These are phyloP conservation scores for Chondrilla cf. caribensis DNA, from an alignment of 37 sponge, comb jelly and placozoan genomes.

Conservation along the genomic window DNA sequence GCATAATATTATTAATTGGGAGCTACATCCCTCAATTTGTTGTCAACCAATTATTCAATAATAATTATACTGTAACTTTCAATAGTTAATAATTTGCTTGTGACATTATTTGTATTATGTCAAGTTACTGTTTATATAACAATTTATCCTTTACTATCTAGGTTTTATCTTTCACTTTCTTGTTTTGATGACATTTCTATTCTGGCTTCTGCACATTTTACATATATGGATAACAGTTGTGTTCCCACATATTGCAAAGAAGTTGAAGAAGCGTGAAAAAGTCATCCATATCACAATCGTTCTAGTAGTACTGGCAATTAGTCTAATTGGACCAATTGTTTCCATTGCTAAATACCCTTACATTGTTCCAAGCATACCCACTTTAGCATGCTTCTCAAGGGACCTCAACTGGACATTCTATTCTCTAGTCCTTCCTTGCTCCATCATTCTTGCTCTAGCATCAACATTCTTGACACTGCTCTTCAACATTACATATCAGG, in stretches of 20 bases:
- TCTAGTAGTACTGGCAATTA: background rate
- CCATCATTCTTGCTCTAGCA: background rate
- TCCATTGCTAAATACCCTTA: background rate
- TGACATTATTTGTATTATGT: too few relatives aligned
- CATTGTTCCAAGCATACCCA: background rate
- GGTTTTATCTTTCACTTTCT: background rate
- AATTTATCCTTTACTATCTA: background rate
- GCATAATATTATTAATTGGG: too few relatives aligned
- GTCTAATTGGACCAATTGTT: background rate
- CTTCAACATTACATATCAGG: too few relatives aligned
- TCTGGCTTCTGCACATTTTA: background rate
- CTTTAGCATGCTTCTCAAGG: background rate
- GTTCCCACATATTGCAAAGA: background rate
- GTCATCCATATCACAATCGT: background rate
- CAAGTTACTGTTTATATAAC: too few relatives aligned
- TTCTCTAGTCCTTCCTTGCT: background rate
- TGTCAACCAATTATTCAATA: too few relatives aligned
- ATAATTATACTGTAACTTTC: too few relatives aligned
- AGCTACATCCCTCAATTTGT: too few relatives aligned
- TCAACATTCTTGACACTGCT: background rate
- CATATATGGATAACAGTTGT: conserved; percentile 10
- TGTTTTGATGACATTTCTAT: background rate
- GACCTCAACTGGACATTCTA: background rate
- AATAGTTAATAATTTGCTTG: too few relatives aligned
- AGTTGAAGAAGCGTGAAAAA: background rate